phyloP scores from a whole-genome alignment of 2,113 vertebrate species.

The Catagonus wagneri region DNA sequence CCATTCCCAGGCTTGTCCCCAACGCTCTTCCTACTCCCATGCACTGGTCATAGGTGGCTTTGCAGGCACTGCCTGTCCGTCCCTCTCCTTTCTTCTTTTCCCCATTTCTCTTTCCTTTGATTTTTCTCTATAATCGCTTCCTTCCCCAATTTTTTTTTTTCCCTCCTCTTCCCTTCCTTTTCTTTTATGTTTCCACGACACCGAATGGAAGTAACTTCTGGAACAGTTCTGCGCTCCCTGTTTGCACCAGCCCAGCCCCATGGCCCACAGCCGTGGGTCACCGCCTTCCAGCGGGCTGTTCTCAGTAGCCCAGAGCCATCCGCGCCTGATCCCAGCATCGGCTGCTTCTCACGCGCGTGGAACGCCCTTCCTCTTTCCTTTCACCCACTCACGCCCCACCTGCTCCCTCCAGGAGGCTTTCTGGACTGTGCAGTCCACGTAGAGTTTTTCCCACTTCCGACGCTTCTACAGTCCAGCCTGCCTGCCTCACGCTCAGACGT shows the following conservation, averaged over 20 bases:
- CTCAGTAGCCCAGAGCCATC: not conserved
- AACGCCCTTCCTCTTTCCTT: not conserved
- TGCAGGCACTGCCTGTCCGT: not conserved
- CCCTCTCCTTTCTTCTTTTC: not conserved
- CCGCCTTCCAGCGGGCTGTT: rapidly evolving
- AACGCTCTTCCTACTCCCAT: not conserved
- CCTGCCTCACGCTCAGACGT: not conserved
- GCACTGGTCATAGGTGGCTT: rapidly evolving
- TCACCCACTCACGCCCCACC: not conserved
- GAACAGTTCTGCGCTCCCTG: not conserved
- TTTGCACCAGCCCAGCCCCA: not conserved
- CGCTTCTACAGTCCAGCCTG: too few species aligned
- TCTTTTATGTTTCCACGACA: not conserved
- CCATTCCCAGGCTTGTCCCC: rapidly evolving
- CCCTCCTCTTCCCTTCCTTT: not conserved
- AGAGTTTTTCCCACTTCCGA: not conserved
- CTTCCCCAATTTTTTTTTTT: not conserved
- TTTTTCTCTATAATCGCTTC: not conserved
- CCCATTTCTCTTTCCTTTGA: not conserved
- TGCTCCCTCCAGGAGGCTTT: not conserved
- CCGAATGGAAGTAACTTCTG: not conserved
- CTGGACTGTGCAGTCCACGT: rapidly evolving
- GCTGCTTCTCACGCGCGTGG: not conserved
- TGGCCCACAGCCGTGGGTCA: rapidly evolving
- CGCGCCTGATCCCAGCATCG: not conserved